These are phyloP conservation scores for Nomada ferruginata DNA, from an alignment of 2,888 invertebrate species.

Conservation along the genomic window DNA sequence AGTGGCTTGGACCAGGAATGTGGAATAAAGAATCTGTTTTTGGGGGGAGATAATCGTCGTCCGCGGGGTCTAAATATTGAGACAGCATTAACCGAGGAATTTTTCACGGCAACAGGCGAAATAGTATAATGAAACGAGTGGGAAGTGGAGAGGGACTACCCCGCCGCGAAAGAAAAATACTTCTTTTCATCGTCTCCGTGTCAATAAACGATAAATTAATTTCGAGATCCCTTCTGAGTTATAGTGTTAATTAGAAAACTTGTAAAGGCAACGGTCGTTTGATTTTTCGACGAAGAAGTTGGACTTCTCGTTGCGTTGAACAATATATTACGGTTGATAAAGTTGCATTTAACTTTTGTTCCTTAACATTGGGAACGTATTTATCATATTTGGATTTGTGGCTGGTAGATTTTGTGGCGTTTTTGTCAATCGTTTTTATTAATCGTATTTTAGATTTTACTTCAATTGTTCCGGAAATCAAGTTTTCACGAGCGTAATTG, in stretches of 20 bases:
- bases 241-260: conserved; percentile 4
- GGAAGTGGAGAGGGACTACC: neutral
- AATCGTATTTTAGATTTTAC: neutral
- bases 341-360: too few relatives aligned
- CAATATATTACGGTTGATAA: too few relatives aligned
- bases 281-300: too few relatives aligned
- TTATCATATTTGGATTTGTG: neutral
- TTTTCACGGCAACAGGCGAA: conserved; percentile 12
- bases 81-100: conserved; percentile 23
- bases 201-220: conserved; percentile 20
- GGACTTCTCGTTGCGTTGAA: neutral
- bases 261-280: neutral
- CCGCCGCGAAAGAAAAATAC: neutral
- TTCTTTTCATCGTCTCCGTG: neutral
- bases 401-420: too few relatives aligned
- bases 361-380: too few relatives aligned
- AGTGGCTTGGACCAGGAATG: neutral
- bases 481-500: neutral
- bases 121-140: conserved; percentile 19
- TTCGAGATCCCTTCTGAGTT: neutral
- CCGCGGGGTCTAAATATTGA: conserved; percentile 20
- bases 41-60: conserved; percentile 4
- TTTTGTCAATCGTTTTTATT: neutral
- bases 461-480: neutral
- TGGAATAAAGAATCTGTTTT: conserved; percentile 23